phyloP scores from a whole-genome alignment of 2,888 invertebrate genomes.

The Temnothorax rugatulus region DNA sequence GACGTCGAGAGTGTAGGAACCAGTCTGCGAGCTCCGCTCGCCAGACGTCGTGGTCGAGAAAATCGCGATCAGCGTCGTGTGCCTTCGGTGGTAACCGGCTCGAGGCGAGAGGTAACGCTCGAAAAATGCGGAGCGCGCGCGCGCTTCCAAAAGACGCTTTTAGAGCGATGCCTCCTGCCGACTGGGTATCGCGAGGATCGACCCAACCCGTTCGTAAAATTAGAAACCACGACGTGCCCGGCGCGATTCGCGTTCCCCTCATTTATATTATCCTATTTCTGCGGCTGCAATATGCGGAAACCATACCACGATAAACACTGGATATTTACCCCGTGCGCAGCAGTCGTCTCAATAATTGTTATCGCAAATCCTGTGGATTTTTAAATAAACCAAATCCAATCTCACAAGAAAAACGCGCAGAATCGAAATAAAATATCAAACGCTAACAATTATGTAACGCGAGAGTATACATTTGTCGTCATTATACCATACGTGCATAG shows the following conservation, averaged over 20 bases:
- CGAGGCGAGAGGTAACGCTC: constrained; percentile 52
- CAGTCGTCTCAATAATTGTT: neutral
- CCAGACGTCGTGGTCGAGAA: constrained; percentile 44
- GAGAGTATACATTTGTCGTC: neutral
- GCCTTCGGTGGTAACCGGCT: constrained; percentile 57
- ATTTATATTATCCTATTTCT: constrained; percentile 70
- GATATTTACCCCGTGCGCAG: neutral
- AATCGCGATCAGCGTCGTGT: constrained; percentile 47
- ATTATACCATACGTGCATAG: neutral
- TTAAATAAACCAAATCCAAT: neutral
- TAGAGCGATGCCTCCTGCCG: constrained; percentile 63
- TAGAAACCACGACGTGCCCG: constrained; percentile 73
- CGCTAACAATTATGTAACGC: neutral
- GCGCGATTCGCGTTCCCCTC: constrained; percentile 70
- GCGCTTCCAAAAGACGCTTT: constrained; percentile 66
- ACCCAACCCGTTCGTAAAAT: constrained; percentile 73
- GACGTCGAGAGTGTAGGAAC: neutral
- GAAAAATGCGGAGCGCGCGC: constrained; percentile 69
- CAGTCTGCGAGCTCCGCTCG: constrained; percentile 39
- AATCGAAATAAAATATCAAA: neutral
- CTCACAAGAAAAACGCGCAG: neutral
- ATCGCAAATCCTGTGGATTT: neutral
- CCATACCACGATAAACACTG: neutral
- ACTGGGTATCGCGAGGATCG: constrained; percentile 72
- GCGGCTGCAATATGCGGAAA: constrained; percentile 30